These are phyloP conservation scores for Hippocampus zosterae DNA, from an alignment of 2,113 vertebrate species.

Conservation along the genomic window DNA sequence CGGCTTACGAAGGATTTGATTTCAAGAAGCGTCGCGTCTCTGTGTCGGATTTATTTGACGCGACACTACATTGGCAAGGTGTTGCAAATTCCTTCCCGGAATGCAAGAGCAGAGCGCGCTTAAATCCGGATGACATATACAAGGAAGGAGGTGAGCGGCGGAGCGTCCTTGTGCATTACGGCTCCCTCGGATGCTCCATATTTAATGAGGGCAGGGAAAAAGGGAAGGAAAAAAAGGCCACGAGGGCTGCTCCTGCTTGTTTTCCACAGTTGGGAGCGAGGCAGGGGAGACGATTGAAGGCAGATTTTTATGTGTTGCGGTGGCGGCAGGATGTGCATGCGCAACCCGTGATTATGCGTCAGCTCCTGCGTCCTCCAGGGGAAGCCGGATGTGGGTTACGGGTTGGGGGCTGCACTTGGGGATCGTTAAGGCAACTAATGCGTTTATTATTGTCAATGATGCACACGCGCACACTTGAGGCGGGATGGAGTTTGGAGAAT, in stretches of 20 bases:
- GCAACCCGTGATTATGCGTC: background rate
- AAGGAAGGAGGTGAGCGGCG: background rate
- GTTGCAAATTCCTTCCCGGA: background rate
- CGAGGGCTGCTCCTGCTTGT: background rate
- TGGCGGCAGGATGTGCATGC: background rate
- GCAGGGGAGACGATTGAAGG: constrained; percentile 3
- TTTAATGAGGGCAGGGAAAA: constrained; percentile 10
- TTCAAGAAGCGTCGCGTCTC: background rate
- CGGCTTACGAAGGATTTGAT: constrained; percentile 9
- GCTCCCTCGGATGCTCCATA: constrained; percentile 4
- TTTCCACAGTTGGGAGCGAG: background rate
- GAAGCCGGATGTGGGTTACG: background rate
- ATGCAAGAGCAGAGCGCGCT: background rate
- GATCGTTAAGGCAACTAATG: background rate
- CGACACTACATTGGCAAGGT: background rate
- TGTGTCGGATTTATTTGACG: constrained; percentile 1
- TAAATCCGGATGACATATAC: constrained; percentile 5
- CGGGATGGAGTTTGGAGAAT: background rate
- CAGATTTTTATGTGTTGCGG: background rate
- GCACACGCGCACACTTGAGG: background rate
- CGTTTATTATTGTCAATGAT: background rate
- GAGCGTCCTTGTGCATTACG: constrained; percentile 1
- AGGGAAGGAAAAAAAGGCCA: background rate
- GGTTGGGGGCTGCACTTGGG: background rate
- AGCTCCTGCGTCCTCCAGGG: background rate